Conservation (phyloP, 2,888 invertebrate genomes). For the Pseudoips prasinana region DNA sequence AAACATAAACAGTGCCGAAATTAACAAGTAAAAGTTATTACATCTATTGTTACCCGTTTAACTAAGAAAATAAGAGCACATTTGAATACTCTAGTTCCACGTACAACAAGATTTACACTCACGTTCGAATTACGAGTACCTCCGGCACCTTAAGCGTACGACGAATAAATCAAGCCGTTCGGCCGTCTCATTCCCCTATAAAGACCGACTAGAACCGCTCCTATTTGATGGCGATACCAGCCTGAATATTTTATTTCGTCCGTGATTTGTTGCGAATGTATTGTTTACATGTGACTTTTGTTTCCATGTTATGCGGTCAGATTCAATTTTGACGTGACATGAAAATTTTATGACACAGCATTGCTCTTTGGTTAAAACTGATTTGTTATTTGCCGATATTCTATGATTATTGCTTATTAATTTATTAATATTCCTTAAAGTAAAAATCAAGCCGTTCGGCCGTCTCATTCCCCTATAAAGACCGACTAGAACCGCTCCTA, state of each 20-base stretch:
- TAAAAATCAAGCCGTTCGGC: slow-evolving; percentile 56
- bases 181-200: slow-evolving; percentile 48
- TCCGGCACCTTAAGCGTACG: slow-evolving; percentile 46
- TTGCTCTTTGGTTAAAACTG: too few species aligned
- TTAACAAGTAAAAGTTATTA: too few species aligned
- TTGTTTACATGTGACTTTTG: slow-evolving; percentile 3
- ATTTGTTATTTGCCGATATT: too few species aligned
- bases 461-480: slow-evolving; percentile 50
- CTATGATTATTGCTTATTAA: too few species aligned
- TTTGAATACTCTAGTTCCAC: too few species aligned
- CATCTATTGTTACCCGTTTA: too few species aligned
- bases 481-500: slow-evolving; percentile 38
- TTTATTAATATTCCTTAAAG: too few species aligned
- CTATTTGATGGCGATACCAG: slow-evolving; percentile 33
- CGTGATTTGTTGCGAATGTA: slow-evolving; percentile 23
- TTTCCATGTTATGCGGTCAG: background rate
- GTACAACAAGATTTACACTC: slow-evolving; percentile 55
- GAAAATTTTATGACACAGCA: background rate
- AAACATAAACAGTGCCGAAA: too few species aligned
- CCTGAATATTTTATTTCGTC: slow-evolving; percentile 33
- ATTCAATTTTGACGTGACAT: background rate
- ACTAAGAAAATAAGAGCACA: too few species aligned
- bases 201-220: slow-evolving; percentile 43
- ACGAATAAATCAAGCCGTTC: slow-evolving; percentile 59
- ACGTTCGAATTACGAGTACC: slow-evolving; percentile 57